Evolutionary conservation across 1,140 invertebrate species (phyloP), one percentile per base, ranked within the genome.

Genomic region (Meteorus sp.): DNA sequence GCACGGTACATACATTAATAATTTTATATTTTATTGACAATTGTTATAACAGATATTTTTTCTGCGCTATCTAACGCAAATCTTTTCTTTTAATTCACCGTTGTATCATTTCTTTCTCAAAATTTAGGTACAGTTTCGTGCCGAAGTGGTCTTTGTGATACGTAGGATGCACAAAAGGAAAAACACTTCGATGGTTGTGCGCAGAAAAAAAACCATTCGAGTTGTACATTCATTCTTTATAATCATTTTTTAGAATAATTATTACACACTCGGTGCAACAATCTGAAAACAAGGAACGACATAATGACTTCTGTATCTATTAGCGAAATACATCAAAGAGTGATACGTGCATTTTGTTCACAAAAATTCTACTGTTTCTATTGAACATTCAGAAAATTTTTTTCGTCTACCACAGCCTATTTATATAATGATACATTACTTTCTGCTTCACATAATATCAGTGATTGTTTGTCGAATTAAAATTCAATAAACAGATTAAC

Each of bases 51-150:
- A 39, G 35, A 39, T 39, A n/a, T 15, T 3, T 39, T 11, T 39
- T 11, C 11, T 4, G 8, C 3, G 31, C 44, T 56, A 56, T 56
- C 43, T 45, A 56, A n/a, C n/a, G n/a, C n/a, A n/a, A n/a, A n/a
- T n/a, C n/a, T n/a, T n/a, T n/a, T n/a, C n/a, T n/a, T n/a, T n/a
- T n/a, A n/a, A n/a, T n/a, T n/a, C n/a, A n/a, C n/a, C n/a, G n/a
- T n/a, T n/a, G n/a, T n/a, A n/a, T 63, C 29, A 53, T 48, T 57
- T 59, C 65, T 62, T 63, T 68, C 65, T 64, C 61, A 66, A 66
- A 66, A 73, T 66, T 75, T 69, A 77, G 72, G 75, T 78, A 76
- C 74, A 69, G 54, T 65, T 71, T 74, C 72, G 72, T 78, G 73
- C 71, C 76, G 29, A 50, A 50, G n/a, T n/a, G n/a, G n/a, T n/a